Evolutionary conservation across 2,797 vertebrate species (phyloP).

Genomic region (Melanotaenia nigrans): DNA sequence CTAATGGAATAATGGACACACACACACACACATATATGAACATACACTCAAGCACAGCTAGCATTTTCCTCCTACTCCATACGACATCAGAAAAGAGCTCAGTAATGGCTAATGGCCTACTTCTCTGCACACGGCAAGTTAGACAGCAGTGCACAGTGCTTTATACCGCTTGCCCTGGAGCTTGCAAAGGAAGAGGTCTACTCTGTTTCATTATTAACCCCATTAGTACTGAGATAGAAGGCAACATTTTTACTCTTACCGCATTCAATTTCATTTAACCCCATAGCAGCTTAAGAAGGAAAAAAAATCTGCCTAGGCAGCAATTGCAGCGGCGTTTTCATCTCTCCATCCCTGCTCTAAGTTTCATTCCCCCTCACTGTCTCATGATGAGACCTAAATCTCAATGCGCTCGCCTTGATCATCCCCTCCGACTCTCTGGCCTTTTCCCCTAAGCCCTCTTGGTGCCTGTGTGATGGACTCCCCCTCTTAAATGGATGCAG

Average conservation of each 20-base stretch:
- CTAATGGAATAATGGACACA: slow-evolving; percentile 62
- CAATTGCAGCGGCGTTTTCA: slow-evolving; percentile 18
- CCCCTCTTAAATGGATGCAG: slow-evolving; percentile 75
- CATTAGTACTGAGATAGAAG: slow-evolving; percentile 42
- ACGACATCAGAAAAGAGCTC: slow-evolving; percentile 50
- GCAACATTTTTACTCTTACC: slow-evolving; percentile 26
- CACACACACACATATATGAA: slow-evolving; percentile 26
- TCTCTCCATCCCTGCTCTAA: slow-evolving; percentile 8
- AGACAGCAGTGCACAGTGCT: slow-evolving; percentile 51
- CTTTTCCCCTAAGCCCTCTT: slow-evolving; percentile 62
- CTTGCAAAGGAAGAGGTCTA: slow-evolving; percentile 32
- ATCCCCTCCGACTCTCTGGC: slow-evolving; percentile 29
- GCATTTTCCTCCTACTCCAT: slow-evolving; percentile 49
- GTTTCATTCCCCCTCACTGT: slow-evolving; percentile 15
- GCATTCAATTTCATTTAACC: slow-evolving; percentile 48
- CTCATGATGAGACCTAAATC: slow-evolving; percentile 45
- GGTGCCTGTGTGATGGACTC: slow-evolving; percentile 51
- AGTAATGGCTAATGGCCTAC: slow-evolving; percentile 68
- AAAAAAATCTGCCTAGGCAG: slow-evolving; percentile 17
- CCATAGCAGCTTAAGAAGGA: slow-evolving; percentile 15
- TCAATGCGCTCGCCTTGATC: slow-evolving; percentile 38
- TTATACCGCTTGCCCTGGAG: slow-evolving; percentile 39
- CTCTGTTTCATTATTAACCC: slow-evolving; percentile 68
- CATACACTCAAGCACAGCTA: slow-evolving; percentile 33
- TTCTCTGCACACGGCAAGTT: slow-evolving; percentile 51